These are phyloP conservation scores for Neotragus moschatus DNA, from an alignment of 2,113 vertebrate genomes.

Conservation along the genomic window DNA sequence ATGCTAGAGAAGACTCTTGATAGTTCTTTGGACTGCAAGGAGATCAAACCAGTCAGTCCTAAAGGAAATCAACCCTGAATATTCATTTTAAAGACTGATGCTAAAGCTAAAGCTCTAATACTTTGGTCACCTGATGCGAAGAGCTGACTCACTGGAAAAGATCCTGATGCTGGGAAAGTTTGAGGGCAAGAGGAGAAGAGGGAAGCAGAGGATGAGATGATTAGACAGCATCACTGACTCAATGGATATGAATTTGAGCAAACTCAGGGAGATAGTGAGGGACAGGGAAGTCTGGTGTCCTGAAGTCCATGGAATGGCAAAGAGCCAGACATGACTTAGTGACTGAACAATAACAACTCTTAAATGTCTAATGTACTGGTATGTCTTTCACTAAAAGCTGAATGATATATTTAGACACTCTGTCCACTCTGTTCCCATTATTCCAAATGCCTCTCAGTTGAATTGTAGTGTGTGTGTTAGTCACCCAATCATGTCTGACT, in stretches of 20 bases:
- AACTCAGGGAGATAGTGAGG: fast-evolving
- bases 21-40: neutral
- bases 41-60: neutral
- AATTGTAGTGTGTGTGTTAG: no score
- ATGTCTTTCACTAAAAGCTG: no score
- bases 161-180: neutral
- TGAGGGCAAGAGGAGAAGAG: neutral
- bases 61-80: neutral
- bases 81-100: neutral
- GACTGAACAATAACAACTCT: neutral
- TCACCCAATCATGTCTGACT: no score
- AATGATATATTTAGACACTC: no score
- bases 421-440: no score
- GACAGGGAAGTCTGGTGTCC: neutral
- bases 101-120: neutral
- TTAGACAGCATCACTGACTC: neutral
- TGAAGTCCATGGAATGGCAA: neutral
- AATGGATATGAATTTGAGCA: neutral
- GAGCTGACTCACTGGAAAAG: neutral
- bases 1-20: neutral
- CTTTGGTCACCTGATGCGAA: neutral
- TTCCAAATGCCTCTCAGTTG: no score
- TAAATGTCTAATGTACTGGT: no score
- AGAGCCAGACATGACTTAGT: neutral
- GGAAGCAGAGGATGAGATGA: neutral